Evolutionary conservation across 2,797 vertebrate species (phyloP).

Genomic region (Crax fasciolata): DNA sequence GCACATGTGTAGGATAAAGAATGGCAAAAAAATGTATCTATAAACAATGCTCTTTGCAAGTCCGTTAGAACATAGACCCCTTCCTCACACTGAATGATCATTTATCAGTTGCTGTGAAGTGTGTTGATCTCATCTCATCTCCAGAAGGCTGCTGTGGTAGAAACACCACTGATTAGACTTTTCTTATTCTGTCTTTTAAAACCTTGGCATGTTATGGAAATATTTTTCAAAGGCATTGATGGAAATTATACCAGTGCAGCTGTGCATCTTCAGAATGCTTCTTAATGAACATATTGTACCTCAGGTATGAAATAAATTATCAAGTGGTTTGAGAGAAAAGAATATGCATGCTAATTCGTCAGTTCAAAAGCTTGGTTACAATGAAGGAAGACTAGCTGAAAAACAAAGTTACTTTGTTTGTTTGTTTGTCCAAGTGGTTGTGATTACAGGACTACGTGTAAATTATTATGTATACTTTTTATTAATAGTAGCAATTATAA

Average conservation of each 20-base stretch:
- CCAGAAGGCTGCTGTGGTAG: slow-evolving; percentile 16
- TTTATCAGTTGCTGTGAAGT: neutral
- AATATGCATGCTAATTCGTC: slow-evolving; percentile 43
- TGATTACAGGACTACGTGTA: neutral
- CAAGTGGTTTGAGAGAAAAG: slow-evolving; percentile 51
- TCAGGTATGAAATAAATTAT: slow-evolving; percentile 59
- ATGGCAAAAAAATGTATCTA: neutral
- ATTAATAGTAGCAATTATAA: neutral
- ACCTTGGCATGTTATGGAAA: slow-evolving; percentile 28
- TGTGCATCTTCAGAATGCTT: slow-evolving; percentile 52
- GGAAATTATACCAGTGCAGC: slow-evolving; percentile 40
- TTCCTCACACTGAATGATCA: neutral
- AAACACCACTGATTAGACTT: slow-evolving; percentile 3
- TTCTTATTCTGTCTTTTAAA: slow-evolving; percentile 28
- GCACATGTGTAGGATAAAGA: neutral
- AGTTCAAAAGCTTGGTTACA: slow-evolving; percentile 40
- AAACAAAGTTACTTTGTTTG: neutral
- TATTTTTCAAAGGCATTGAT: slow-evolving; percentile 41
- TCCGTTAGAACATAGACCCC: neutral
- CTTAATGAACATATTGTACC: slow-evolving; percentile 54
- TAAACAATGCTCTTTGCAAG: neutral
- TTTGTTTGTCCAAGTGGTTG: neutral
- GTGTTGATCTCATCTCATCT: neutral
- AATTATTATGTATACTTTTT: neutral
- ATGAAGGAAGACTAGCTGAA: neutral